These are phyloP conservation scores for Zaprionus ornatus DNA, from an alignment of 1,140 invertebrate species.

Conservation along the genomic window DNA sequence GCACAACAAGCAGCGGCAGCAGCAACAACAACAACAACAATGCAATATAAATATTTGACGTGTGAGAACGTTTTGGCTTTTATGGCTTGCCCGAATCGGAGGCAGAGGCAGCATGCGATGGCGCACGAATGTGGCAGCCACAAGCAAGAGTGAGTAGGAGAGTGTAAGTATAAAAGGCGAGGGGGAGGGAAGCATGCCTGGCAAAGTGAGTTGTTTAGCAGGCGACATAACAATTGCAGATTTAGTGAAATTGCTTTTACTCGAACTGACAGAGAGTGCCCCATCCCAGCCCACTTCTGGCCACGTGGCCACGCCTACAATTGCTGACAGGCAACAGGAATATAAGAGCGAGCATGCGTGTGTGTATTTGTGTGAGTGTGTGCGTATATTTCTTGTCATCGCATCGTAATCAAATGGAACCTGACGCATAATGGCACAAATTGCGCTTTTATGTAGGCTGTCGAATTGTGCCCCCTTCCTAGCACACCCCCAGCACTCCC, in stretches of 20 bases:
- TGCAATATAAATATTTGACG: conserved; percentile 81
- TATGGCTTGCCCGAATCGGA: conserved; percentile 47
- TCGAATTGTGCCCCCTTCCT: conserved; percentile 50
- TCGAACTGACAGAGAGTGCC: conserved; percentile 1
- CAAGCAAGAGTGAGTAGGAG: neutral
- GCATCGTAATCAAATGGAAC: conserved; percentile 80
- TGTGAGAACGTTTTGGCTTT: conserved; percentile 72
- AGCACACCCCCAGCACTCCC: neutral
- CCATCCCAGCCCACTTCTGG: conserved; percentile 4
- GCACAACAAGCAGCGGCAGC: conserved; percentile 6
- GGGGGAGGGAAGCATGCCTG: neutral
- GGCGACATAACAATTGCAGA: conserved; percentile 81
- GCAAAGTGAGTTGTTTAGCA: conserved; percentile 77
- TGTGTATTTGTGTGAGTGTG: conserved; percentile 25
- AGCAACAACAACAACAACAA: conserved; percentile 26
- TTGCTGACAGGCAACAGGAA: conserved; percentile 28
- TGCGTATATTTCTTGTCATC: conserved; percentile 57
- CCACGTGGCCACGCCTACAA: conserved; percentile 10
- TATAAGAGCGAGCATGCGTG: conserved; percentile 20
- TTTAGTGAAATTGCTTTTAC: conserved; percentile 81
- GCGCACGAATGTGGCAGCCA: conserved; percentile 5
- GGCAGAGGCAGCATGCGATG: conserved; percentile 1
- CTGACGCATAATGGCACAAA: conserved; percentile 76
- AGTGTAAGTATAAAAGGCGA: neutral
- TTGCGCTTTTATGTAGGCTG: conserved; percentile 80